phyloP scores from a whole-genome alignment of 2,888 invertebrate genomes.

The Panorpa germanica region DNA sequence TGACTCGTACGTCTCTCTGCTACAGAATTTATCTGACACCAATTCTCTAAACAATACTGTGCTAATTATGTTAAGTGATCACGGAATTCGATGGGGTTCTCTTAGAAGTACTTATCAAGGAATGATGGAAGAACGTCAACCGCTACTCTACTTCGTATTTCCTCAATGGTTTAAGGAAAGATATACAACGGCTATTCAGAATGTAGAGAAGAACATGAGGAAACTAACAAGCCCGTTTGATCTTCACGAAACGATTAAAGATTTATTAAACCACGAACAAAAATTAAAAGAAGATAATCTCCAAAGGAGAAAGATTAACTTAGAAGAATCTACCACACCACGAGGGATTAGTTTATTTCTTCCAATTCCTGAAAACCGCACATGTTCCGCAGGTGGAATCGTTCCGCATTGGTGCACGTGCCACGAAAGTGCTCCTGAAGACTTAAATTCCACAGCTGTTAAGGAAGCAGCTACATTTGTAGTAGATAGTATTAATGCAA shows the following conservation, averaged over 20 bases:
- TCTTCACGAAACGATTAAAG: constrained; percentile 56
- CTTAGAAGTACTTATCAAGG: constrained; percentile 74
- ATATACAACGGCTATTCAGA: constrained; percentile 39
- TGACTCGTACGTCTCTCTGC: constrained; percentile 33
- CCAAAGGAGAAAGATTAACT: constrained; percentile 19
- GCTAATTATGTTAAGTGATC: constrained; percentile 66
- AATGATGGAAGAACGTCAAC: constrained; percentile 71
- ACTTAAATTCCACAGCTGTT: constrained; percentile 29
- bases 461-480: constrained; percentile 37
- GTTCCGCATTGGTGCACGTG: constrained; percentile 81
- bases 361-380: constrained; percentile 47
- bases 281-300: too few relatives aligned
- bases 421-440: too few relatives aligned
- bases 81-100: constrained; percentile 74
- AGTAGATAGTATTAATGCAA: constrained; percentile 41
- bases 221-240: constrained; percentile 74
- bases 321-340: constrained; percentile 23
- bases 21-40: constrained; percentile 30
- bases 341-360: constrained; percentile 61
- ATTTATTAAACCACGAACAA: constrained; percentile 33
- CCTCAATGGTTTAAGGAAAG: constrained; percentile 50
- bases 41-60: constrained; percentile 45
- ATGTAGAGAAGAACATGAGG: constrained; percentile 42
- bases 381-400: constrained; percentile 60
- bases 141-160: constrained; percentile 52